Conservation (phyloP, 2,113 vertebrate species). For the Pluvialis apricaria region DNA sequence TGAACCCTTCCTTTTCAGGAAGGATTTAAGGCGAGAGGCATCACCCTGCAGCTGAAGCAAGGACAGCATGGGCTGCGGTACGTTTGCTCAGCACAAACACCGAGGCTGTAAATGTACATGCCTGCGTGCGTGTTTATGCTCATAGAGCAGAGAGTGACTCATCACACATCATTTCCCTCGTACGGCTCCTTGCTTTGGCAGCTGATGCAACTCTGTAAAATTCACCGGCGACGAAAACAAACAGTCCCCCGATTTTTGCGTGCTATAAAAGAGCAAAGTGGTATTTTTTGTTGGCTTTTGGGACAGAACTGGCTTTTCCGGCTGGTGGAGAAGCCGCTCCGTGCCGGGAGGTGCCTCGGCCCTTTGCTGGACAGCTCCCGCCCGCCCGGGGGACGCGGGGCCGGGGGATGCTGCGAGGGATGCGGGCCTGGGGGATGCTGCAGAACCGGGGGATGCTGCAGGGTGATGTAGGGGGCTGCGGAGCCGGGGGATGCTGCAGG, state of each 20-base stretch:
- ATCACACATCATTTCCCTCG: rapidly evolving
- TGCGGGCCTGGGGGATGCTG: no score
- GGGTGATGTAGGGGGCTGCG: no score
- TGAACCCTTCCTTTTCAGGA: background rate
- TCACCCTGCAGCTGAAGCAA: background rate
- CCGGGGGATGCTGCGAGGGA: background rate
- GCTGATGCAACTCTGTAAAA: rapidly evolving
- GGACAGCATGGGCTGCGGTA: rapidly evolving
- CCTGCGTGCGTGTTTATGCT: no score
- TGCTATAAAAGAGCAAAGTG: rapidly evolving
- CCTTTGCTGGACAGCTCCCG: constrained; percentile 50
- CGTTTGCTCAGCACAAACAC: background rate
- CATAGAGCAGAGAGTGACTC: background rate
- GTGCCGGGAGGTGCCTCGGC: background rate
- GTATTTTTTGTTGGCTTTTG: rapidly evolving
- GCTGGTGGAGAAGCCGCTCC: background rate
- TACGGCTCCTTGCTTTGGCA: background rate
- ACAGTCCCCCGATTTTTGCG: rapidly evolving
- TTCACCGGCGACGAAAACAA: background rate
- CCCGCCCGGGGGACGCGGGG: no score
- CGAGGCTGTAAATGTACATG: rapidly evolving
- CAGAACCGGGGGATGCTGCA: no score
- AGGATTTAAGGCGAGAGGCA: rapidly evolving
- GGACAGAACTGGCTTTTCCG: background rate
- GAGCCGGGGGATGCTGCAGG: no score